Percentiles rank a stretch among this genome's conserved stretches.
Evolutionary conservation across 2,888 invertebrate genomes (phyloP).

Genomic region (Cantharis rufa): DNA sequence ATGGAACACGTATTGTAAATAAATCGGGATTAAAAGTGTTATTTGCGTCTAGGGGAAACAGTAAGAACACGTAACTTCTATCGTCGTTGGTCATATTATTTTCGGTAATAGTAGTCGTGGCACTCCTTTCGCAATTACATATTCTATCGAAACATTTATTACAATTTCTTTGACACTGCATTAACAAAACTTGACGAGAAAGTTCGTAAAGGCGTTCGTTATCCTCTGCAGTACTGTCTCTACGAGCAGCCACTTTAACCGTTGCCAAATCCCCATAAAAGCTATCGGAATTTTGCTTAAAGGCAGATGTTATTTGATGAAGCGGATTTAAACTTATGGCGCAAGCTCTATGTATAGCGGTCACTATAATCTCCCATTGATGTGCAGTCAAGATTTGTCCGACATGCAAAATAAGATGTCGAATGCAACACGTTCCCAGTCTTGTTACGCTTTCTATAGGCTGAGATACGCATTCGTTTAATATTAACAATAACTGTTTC

Average conservation of each 20-base stretch:
- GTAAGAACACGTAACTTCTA: conserved; percentile 84
- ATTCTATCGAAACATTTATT: conserved; percentile 50
- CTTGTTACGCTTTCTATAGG: conserved; percentile 88
- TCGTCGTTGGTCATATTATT: conserved; percentile 68
- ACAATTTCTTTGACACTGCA: conserved; percentile 55
- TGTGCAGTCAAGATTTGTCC: conserved; percentile 78
- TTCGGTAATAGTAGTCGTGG: conserved; percentile 45
- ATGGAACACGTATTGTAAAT: conserved; percentile 83
- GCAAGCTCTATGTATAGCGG: conserved; percentile 81
- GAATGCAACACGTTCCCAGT: conserved; percentile 89
- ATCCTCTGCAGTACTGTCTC: conserved; percentile 83
- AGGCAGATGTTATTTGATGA: conserved; percentile 86
- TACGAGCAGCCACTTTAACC: conserved; percentile 90
- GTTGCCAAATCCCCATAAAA: conserved; percentile 92
- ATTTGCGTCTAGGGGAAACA: conserved; percentile 77
- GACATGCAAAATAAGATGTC: conserved; percentile 82
- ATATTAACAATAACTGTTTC: conserved; percentile 81
- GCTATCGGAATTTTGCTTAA: conserved; percentile 88
- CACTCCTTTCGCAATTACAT: conserved; percentile 54
- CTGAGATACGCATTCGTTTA: conserved; percentile 89
- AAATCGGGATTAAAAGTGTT: conserved; percentile 75
- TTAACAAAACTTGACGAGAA: conserved; percentile 85
- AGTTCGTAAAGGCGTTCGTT: conserved; percentile 84
- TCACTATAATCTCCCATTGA: conserved; percentile 87
- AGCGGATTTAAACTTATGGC: conserved; percentile 85